Evolutionary conservation across 2,113 vertebrate genomes (phyloP).

Genomic region (Cnemophilus loriae): DNA sequence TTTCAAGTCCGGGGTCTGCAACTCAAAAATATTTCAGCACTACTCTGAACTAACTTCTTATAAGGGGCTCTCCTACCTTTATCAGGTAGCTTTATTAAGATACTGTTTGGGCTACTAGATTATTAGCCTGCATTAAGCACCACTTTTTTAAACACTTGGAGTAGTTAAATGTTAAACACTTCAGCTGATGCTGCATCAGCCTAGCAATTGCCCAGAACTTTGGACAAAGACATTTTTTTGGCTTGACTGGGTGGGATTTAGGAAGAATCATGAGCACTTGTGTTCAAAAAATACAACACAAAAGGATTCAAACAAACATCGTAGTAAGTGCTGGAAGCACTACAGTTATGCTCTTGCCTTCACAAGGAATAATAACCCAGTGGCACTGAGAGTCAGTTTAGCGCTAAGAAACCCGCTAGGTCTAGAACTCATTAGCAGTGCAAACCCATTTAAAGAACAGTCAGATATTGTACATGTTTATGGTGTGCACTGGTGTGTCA

Average conservation of each 20-base stretch:
- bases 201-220: background rate
- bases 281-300: background rate
- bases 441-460: background rate
- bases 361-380: background rate
- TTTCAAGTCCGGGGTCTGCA: background rate
- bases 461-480: background rate
- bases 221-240: background rate
- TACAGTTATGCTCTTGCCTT: background rate
- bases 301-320: background rate
- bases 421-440: background rate
- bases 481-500: background rate
- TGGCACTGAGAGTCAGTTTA: background rate
- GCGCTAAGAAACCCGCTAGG: accelerated
- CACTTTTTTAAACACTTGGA: background rate
- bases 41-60: background rate
- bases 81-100: background rate
- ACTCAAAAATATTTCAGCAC: background rate
- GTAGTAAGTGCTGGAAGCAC: background rate
- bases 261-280: background rate
- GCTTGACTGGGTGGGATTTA: background rate
- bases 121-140: background rate
- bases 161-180: background rate
- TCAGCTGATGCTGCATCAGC: background rate
- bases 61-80: background rate
- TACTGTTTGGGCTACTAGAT: background rate